Percentiles rank a stretch among this genome's conserved stretches.
These are phyloP conservation scores for Athalia circularis DNA, from an alignment of 2,888 invertebrate species.

Conservation along the genomic window DNA sequence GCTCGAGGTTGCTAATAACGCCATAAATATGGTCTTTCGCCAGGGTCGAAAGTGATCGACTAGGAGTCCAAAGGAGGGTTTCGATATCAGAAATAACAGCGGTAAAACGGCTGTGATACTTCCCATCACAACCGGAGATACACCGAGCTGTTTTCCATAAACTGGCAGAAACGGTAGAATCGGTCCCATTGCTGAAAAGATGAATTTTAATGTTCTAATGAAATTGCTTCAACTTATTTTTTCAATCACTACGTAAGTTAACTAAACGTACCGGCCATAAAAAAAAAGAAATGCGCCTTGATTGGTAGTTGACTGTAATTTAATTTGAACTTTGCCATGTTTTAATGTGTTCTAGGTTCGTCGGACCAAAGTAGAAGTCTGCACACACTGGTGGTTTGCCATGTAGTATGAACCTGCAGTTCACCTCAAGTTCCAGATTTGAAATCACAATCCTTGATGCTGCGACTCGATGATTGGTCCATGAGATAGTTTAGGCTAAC, in stretches of 20 bases:
- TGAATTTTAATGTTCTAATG: constrained; percentile 17
- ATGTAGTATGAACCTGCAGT: no score
- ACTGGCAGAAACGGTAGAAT: constrained; percentile 87
- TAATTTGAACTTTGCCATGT: constrained; percentile 75
- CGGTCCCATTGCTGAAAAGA: constrained; percentile 84
- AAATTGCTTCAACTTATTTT: constrained; percentile 37
- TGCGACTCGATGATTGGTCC: no score
- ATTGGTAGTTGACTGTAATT: constrained; percentile 84
- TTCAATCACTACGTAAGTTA: constrained; percentile 38
- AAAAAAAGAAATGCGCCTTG: constrained; percentile 91
- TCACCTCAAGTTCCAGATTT: no score
- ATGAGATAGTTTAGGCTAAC: no score
- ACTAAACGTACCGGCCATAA: constrained; percentile 85
- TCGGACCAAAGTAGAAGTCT: background rate
- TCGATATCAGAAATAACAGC: constrained; percentile 85
- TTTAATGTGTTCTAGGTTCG: background rate
- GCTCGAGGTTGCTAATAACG: constrained; percentile 80
- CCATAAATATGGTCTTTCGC: constrained; percentile 84
- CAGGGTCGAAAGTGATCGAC: constrained; percentile 84
- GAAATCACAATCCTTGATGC: no score
- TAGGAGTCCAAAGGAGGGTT: constrained; percentile 85
- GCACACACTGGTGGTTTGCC: no score
- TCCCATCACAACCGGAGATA: constrained; percentile 86
- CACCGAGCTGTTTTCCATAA: constrained; percentile 86
- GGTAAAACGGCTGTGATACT: constrained; percentile 85